A percentile compares a stretch with the other conserved stretches of the same genome.
Conservation (phyloP, 2,113 vertebrate species). For the Marmota monax region DNA sequence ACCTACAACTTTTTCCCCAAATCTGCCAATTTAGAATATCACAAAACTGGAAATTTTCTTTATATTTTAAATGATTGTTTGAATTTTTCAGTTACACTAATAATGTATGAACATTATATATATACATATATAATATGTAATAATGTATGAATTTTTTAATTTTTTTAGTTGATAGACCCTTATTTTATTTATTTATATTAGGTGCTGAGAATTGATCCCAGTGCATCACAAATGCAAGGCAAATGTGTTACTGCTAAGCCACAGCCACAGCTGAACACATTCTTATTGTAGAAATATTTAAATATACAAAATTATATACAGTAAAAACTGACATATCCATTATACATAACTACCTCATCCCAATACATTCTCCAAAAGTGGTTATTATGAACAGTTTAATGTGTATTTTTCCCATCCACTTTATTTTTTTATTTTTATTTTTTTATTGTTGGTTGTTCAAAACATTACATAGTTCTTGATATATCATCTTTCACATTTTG, state of each 20-base stretch:
- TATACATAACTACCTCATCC: background rate
- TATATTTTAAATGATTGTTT: background rate
- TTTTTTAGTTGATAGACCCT: too few relatives aligned
- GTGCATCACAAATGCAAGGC: too few relatives aligned
- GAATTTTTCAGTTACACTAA: background rate
- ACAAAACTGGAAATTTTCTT: background rate
- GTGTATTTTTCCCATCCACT: background rate
- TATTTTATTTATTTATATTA: too few relatives aligned
- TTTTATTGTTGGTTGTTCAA: too few relatives aligned
- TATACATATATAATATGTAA: background rate
- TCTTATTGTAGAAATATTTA: constrained; percentile 35
- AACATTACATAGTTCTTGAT: too few relatives aligned
- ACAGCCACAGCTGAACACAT: background rate
- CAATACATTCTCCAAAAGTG: background rate
- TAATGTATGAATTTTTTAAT: background rate
- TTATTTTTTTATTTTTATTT: background rate
- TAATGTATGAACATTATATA: background rate
- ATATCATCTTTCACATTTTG: too few relatives aligned
- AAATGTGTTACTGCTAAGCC: too few relatives aligned
- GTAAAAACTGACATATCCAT: background rate
- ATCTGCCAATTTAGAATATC: background rate
- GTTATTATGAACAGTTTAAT: background rate
- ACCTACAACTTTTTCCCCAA: background rate
- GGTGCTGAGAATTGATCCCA: too few relatives aligned
- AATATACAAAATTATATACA: background rate